Evolutionary conservation across 2,888 invertebrate species (phyloP).

Genomic region (Diadegma fenestrale): DNA sequence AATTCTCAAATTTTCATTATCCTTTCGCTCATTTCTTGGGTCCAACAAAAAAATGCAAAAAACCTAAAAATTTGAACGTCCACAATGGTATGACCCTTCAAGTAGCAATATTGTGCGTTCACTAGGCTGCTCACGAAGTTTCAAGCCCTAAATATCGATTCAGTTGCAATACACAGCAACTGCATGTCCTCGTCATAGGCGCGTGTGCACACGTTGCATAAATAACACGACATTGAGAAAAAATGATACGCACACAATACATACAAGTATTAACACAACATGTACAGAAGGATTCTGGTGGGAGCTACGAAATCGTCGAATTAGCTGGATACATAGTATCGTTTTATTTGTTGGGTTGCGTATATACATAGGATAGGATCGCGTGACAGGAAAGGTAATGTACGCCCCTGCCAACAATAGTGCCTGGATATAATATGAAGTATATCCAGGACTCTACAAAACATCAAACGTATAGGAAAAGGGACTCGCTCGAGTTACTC

Average conservation of each 20-base stretch:
- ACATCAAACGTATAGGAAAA: conserved; percentile 41
- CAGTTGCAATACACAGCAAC: conserved; percentile 6
- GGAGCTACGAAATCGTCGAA: conserved; percentile 73
- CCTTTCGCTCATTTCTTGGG: no score
- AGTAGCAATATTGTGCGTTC: conserved; percentile 9
- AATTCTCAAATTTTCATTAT: no score
- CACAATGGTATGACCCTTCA: no score
- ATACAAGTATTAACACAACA: background rate
- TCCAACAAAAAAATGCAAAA: no score
- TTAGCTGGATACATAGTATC: conserved; percentile 72
- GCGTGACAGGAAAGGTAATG: conserved; percentile 81
- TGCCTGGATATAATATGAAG: conserved; percentile 76
- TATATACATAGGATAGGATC: conserved; percentile 70
- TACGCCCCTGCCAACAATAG: conserved; percentile 74
- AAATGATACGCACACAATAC: background rate
- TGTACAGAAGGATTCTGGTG: background rate
- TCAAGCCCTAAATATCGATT: conserved; percentile 50
- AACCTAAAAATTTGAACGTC: no score
- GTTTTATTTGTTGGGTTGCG: conserved; percentile 64
- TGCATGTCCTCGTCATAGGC: background rate
- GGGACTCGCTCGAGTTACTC: conserved; percentile 62
- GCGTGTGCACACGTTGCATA: background rate
- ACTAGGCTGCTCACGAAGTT: conserved; percentile 6
- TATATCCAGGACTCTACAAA: conserved; percentile 73
- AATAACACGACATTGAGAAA: conserved; percentile 10